Conservation (phyloP, 92 coral and sea anemone genomes). For the Parazoanthus swiftii region DNA sequence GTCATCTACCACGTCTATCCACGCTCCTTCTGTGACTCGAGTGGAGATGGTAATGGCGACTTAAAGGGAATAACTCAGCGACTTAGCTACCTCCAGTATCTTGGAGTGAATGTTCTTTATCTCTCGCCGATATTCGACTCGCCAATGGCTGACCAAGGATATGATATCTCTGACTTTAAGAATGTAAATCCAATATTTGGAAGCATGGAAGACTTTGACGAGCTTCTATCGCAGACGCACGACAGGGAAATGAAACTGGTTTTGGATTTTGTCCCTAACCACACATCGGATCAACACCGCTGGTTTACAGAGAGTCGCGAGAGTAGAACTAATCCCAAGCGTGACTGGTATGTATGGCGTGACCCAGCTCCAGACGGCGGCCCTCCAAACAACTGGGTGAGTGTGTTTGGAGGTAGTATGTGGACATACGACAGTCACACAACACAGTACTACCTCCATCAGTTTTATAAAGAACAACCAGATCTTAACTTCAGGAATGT, state of each 20-base stretch:
- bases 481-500: slow-evolving; percentile 77
- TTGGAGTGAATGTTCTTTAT: slow-evolving; percentile 86
- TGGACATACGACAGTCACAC: slow-evolving; percentile 73
- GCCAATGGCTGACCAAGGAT: slow-evolving; percentile 87
- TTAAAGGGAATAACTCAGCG: slow-evolving; percentile 72
- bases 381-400: slow-evolving; percentile 82
- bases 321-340: slow-evolving; percentile 46
- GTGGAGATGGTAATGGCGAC: slow-evolving; percentile 91
- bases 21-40: slow-evolving; percentile 83
- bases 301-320: slow-evolving; percentile 81
- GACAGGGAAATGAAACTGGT: slow-evolving; percentile 71
- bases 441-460: slow-evolving; percentile 76
- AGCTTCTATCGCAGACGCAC: slow-evolving; percentile 67
- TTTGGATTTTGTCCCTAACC: slow-evolving; percentile 88
- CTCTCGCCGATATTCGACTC: slow-evolving; percentile 83
- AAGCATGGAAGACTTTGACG: slow-evolving; percentile 72
- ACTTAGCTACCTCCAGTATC: slow-evolving; percentile 72
- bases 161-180: slow-evolving; percentile 76
- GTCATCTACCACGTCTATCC: slow-evolving; percentile 91
- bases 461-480: slow-evolving; percentile 77
- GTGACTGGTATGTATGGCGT: slow-evolving; percentile 89
- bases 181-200: slow-evolving; percentile 79
- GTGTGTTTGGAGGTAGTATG: slow-evolving; percentile 78
- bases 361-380: slow-evolving; percentile 70
- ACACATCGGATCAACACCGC: slow-evolving; percentile 75